Conservation (phyloP, 1,140 invertebrate genomes). For the Dolichoris vasculosae region DNA sequence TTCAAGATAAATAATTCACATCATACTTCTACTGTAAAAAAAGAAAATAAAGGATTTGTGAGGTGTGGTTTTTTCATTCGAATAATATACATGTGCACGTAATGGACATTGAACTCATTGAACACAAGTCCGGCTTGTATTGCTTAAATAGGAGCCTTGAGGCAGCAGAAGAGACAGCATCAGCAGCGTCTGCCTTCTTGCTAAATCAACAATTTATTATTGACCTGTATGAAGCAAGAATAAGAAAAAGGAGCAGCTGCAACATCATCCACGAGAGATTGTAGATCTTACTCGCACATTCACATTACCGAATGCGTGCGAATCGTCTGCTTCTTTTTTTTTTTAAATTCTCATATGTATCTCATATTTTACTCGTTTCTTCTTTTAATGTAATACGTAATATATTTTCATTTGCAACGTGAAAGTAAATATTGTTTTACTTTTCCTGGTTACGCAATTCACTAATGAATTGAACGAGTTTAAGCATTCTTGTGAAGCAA, state of each 20-base stretch:
- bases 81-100: not conserved
- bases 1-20: not conserved
- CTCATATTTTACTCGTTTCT: not conserved
- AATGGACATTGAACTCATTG: conserved; percentile 17
- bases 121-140: not conserved
- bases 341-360: not conserved
- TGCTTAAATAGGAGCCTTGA: conserved; percentile 33
- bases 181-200: conserved; percentile 22
- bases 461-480: too few relatives aligned
- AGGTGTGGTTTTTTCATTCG: not conserved
- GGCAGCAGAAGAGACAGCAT: not conserved
- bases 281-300: not conserved
- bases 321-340: not conserved
- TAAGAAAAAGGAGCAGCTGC: not conserved
- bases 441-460: too few relatives aligned
- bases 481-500: too few relatives aligned
- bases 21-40: not conserved
- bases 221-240: conserved; percentile 29
- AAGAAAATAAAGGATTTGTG: not conserved
- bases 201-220: conserved; percentile 51
- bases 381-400: not conserved
- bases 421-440: too few relatives aligned
- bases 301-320: not conserved
- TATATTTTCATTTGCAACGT: too few relatives aligned
- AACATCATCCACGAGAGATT: conserved; percentile 14